Percentiles rank a stretch among this genome's conserved stretches.
phyloP scores from a whole-genome alignment of 64 coral and sea anemone species.

The Stichodactyla mertensii region DNA sequence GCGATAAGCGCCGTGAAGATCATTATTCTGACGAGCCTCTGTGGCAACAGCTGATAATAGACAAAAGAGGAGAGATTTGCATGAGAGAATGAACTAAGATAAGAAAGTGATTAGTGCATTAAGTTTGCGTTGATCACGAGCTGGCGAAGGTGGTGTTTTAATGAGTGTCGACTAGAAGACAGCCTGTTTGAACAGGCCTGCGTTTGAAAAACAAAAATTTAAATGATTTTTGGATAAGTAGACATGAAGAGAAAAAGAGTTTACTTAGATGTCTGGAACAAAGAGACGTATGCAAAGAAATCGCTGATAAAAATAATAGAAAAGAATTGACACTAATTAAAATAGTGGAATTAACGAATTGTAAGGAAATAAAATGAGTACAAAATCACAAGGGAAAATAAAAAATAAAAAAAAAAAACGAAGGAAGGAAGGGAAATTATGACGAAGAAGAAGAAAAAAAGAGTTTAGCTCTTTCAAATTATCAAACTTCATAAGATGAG shows the following conservation, averaged over 20 bases:
- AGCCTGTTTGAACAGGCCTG: not conserved
- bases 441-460: no score
- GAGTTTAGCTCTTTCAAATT: no score
- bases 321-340: not conserved
- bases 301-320: not conserved
- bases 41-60: constrained; percentile 31
- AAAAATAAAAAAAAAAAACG: no score
- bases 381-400: no score
- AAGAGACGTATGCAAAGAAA: not conserved
- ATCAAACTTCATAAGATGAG: no score
- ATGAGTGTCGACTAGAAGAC: not conserved
- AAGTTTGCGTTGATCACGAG: not conserved
- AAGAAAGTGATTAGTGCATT: not conserved
- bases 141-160: not conserved
- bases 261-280: not conserved
- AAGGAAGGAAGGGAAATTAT: no score
- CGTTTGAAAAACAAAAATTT: not conserved
- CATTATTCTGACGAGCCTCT: constrained; percentile 23
- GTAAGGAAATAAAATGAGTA: no score
- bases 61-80: not conserved
- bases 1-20: constrained; percentile 33
- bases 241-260: not conserved
- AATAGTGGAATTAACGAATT: no score
- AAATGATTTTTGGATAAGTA: not conserved
- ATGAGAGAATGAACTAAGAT: not conserved